Evolutionary conservation across 2,797 vertebrate species (phyloP), one percentile per base, ranked within the genome.

Genomic region (Hippopotamyrus pictus): DNA sequence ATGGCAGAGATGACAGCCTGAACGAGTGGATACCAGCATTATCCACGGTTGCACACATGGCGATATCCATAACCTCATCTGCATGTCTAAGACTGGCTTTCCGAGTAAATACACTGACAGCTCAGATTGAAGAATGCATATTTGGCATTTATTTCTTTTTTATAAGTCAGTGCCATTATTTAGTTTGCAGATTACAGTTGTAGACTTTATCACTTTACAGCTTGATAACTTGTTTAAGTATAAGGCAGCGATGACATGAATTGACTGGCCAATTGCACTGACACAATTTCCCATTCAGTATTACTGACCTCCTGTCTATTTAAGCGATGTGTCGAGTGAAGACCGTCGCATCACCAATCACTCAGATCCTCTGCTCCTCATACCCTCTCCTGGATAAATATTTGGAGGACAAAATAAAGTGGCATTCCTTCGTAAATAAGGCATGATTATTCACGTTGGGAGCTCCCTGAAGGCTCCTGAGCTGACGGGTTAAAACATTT

Each of bases 201-300:
- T 46, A 82, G 6, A 46, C 19, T 82, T 9, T 6, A 41, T 73
- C 41, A 44, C 17, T 82, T 46, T 46, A 82, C 37, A n/a, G 76
- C 76, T 82, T 82, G 76, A 82, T 46, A 82, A 82, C 76, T 82
- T n/a, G 37, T 46, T 82, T 46, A 82, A 44, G 37, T n/a, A n/a
- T 44, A 79, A 82, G 41, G 41, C 41, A 82, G 76, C 41, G 1
- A n/a, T 9, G 37, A 9, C 19, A n/a, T 11, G 37, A n/a, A 44
- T 19, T n/a, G 76, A 44, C 17, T 11, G 41, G 19, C 41, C 76
- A 19, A 19, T 82, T n/a, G 19, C 5, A 6, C 82, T 51, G 4
- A 85, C 46, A 25, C n/a, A 11, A 25, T 25, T n/a, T 84, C 44
- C 17, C 2, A 57, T 57, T 57, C 29, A 57, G 29, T 59, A 87